Evolutionary conservation across 1,140 invertebrate species (phyloP).

Genomic region (Eriocheir sinensis): DNA sequence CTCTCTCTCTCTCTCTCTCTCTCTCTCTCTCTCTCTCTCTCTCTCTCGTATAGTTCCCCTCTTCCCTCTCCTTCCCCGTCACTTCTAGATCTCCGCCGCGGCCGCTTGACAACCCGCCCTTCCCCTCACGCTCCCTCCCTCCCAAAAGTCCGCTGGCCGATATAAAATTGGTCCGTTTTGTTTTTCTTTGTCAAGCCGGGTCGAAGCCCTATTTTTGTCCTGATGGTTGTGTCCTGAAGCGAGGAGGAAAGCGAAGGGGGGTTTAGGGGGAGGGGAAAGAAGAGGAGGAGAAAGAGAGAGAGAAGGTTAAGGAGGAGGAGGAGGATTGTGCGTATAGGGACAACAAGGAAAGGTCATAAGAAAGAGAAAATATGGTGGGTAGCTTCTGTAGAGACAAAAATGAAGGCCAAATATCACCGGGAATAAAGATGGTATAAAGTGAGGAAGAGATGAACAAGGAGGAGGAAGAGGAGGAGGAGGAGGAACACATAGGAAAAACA

Average conservation of each 20-base stretch:
- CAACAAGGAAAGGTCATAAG: too few species aligned
- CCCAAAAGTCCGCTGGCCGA: conserved; percentile 8
- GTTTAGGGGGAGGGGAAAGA: neutral
- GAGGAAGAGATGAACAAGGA: neutral
- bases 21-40: neutral
- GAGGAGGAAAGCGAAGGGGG: neutral
- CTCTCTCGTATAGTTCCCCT: neutral
- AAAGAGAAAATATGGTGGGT: too few species aligned
- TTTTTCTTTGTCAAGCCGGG: neutral
- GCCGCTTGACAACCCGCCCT: neutral
- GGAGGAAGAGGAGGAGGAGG: neutral
- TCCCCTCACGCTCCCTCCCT: neutral
- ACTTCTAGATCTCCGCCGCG: neutral
- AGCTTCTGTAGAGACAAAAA: too few species aligned
- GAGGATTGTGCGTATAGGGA: neutral
- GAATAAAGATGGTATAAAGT: too few species aligned
- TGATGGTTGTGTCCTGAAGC: neutral
- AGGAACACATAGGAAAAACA: too few species aligned
- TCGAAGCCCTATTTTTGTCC: neutral
- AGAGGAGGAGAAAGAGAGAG: neutral
- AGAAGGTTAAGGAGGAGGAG: neutral
- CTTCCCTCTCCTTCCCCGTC: too few species aligned
- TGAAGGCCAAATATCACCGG: neutral
- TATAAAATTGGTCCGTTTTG: conserved; percentile 25
- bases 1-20: neutral